Base-by-base conservation (phyloP, 2,888 invertebrate species). In the Monoplex corrugatus region DNA sequence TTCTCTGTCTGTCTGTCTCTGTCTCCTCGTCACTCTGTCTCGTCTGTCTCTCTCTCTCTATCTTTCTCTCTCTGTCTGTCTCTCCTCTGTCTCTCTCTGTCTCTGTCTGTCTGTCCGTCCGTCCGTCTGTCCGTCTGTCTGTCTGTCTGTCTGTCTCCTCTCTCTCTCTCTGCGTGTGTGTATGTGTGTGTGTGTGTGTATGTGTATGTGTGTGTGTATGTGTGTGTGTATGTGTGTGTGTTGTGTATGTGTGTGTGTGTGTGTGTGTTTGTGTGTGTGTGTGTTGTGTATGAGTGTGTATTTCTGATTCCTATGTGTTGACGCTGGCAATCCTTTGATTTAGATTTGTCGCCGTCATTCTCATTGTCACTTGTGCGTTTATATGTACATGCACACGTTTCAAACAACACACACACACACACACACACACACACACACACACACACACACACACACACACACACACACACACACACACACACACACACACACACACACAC, bases 401-500 rank as follows among this genome's bases (percentile, higher is more conserved):
- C 10, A 50, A 50, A 50, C 19, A 19, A 19, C 50, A 8, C 10
- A 13, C 50, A 8, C 50, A 13, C 8, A 50, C 50, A 50, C 10
- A 50, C 10, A 19, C 50, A 8, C 50, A 19, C 50, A 19, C 19
- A 19, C 19, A 19, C 19, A 19, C 19, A 19, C 50, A 13, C 72
- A 72, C 72, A 72, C 72, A 72, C 72, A 72, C 72, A 72, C 72
- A 72, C 72, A 72, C 72, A 72, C 72, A 32, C 75, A 35, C 75
- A 75, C 75, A 75, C 75, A 23, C 68, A 68, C 68, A 68, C 68
- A 68, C 68, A 72, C 72, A 72, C 80, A 80, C 80, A 80, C 80
- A 80, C 80, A 80, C 80, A 80, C 80, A 80, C 68, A 68, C 68
- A 68, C 68, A 68, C 68, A n/a, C 68, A 78, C 38, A 78, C 75